Percentiles rank a stretch among this genome's conserved stretches.
Evolutionary conservation across 2,888 invertebrate genomes (phyloP).

Genomic region (Subacronicta megacephala): DNA sequence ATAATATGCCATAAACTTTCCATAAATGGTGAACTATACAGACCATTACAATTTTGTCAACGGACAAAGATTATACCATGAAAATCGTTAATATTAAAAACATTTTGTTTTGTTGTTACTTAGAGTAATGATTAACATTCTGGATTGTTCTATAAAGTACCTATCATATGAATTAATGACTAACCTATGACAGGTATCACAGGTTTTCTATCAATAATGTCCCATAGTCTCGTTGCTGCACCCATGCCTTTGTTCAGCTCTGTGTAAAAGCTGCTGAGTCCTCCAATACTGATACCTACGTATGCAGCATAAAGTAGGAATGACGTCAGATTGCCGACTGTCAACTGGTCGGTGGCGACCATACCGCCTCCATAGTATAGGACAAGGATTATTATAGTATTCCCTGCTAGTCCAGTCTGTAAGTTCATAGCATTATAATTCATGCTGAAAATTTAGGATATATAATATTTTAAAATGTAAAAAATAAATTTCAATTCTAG

Average conservation of each 20-base stretch:
- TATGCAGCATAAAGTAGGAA: conserved; percentile 98
- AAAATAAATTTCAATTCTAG: no score
- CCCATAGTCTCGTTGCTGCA: conserved; percentile 96
- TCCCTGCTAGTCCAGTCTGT: conserved; percentile 96
- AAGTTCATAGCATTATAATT: conserved; percentile 9
- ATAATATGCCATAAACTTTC: no score
- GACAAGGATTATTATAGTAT: conserved; percentile 96
- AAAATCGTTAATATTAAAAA: no score
- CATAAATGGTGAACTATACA: no score
- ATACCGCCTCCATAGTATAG: conserved; percentile 97
- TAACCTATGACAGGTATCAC: conserved; percentile 92
- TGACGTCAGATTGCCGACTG: conserved; percentile 97
- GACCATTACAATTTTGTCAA: no score
- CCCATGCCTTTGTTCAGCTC: conserved; percentile 98
- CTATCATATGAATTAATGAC: conserved; percentile 24
- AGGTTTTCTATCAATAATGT: conserved; percentile 95
- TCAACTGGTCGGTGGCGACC: conserved; percentile 94
- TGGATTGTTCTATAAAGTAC: no score
- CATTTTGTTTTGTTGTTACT: no score
- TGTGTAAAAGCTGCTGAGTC: conserved; percentile 97
- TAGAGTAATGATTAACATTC: no score
- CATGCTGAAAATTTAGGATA: background rate
- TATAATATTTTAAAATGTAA: no score
- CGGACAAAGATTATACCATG: no score
- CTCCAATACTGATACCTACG: conserved; percentile 96